Evolutionary conservation across 2,113 vertebrate genomes (phyloP), one percentile per base, ranked within the genome.

Genomic region (Phycodurus eques): DNA sequence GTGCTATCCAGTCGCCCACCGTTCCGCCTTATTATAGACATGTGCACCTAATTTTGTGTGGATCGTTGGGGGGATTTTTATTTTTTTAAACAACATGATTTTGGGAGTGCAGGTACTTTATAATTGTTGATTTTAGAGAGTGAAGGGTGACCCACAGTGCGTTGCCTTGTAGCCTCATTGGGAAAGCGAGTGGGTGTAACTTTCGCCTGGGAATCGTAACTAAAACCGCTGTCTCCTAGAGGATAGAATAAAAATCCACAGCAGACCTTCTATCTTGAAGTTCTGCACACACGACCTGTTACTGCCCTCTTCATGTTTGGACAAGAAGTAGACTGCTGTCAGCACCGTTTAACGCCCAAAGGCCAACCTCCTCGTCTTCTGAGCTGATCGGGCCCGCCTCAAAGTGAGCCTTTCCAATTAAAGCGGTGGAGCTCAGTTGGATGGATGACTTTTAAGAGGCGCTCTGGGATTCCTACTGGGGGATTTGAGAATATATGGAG

Each of bases 371-470:
- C 63, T 66, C 43, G 6, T 66, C 39, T 46, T 66, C 22, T 17
- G 44, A 27, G 15, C 22, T 8, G n/a, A 66, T 66, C 64, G 15
- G 44, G 64, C 64, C 64, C n/a, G 13, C 64, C 44, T 31, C 43
- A 47, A 31, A 66, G 44, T 14, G 14, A 49, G 44, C 64, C 64
- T 66, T 47, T 47, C 64, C 64, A 66, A 66, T 66, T 66, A 66
- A 66, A 66, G 43, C 22, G 44, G 44, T 44, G 7, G n/a, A 47
- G 42, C 20, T 47, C 22, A 47, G 64, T 61, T 66, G 43, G 22
- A 66, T 66, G 64, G 64, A 31, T 66, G 22, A 47, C 64, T 66
- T 66, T 47, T 47, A 66, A 33, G 64, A 66, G 43, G n/a, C 20
- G 22, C n/a, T 66, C 13, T 8, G 22, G 44, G 64, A 47, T 66